A percentile compares a stretch with the other conserved stretches of the same genome.
Conservation (phyloP, 2,113 vertebrate species). For the Trochalopteron elliotii region DNA sequence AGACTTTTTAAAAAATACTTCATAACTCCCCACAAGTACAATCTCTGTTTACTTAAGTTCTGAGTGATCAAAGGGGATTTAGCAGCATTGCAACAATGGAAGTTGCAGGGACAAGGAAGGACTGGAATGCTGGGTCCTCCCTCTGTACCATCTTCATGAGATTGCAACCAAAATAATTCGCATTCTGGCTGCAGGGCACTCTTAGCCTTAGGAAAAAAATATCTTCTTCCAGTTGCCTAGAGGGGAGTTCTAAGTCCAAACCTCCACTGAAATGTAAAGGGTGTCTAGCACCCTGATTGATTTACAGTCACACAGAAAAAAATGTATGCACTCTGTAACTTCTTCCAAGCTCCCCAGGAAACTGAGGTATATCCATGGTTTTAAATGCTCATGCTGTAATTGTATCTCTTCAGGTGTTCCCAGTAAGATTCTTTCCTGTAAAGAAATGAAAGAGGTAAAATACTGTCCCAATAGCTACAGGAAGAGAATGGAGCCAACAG, state of each 20-base stretch:
- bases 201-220: not conserved
- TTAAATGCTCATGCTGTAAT: not conserved
- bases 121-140: not conserved
- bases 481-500: not conserved
- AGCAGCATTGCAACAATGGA: not conserved
- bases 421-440: not conserved
- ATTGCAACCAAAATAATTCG: not conserved
- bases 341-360: not conserved
- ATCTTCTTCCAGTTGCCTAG: not conserved
- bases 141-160: not conserved
- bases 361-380: not conserved
- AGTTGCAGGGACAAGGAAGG: not conserved
- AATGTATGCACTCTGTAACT: not conserved
- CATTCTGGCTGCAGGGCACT: not conserved
- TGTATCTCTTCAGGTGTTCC: not conserved
- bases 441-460: not conserved
- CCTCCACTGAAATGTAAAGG: not conserved
- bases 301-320: not conserved
- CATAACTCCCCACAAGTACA: not conserved
- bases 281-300: not conserved
- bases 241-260: not conserved
- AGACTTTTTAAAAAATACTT: not conserved
- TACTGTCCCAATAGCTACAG: not conserved
- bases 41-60: conserved; percentile 9
- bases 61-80: not conserved